Evolutionary conservation across 2,888 invertebrate species (phyloP), one percentile per base, ranked within the genome.

Genomic region (Hermodice carunculata): DNA sequence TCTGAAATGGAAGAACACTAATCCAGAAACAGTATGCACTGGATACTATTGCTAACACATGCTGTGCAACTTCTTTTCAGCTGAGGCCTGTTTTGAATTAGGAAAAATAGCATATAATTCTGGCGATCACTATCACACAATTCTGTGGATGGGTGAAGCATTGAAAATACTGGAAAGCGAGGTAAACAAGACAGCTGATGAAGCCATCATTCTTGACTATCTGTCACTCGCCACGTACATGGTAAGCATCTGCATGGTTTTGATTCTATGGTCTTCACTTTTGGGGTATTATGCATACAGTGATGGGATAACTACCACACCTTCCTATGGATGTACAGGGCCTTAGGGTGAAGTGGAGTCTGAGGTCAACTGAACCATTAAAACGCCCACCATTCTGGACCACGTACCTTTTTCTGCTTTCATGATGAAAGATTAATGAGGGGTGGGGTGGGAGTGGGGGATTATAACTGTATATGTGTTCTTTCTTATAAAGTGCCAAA

Each of bases 101-200:
- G 98, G 98, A 1, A 90, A 95, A 44, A 93, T 95, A 74, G 91
- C 95, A 2, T 99, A 98, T 88, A 94, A 94, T 81, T 92, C 93
- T 76, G 93, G 92, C 29, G 98, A 99, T 87, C 95, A 91, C 85
- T 94, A 93, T 79, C 97, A 98, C 85, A 94, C 96, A 0, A 90
- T 94, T 1, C 88, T 94, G 51, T 99, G 98, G 99, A 98, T 98
- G 97, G 90, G 91, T 73, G 95, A 96, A 86, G 94, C 98, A 0
- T 64, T 95, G 80, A n/a, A 37, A 6, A 42, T 26, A 14, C 22
- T n/a, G n/a, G n/a, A n/a, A n/a, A n/a, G n/a, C n/a, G n/a, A n/a
- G n/a, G n/a, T n/a, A n/a, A n/a, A n/a, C n/a, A n/a, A n/a, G n/a
- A n/a, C n/a, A n/a, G n/a, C n/a, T n/a, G n/a, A n/a, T n/a, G n/a